Base-by-base conservation (phyloP, 1,140 invertebrate genomes). In the Mizuhopecten yessoensis region DNA sequence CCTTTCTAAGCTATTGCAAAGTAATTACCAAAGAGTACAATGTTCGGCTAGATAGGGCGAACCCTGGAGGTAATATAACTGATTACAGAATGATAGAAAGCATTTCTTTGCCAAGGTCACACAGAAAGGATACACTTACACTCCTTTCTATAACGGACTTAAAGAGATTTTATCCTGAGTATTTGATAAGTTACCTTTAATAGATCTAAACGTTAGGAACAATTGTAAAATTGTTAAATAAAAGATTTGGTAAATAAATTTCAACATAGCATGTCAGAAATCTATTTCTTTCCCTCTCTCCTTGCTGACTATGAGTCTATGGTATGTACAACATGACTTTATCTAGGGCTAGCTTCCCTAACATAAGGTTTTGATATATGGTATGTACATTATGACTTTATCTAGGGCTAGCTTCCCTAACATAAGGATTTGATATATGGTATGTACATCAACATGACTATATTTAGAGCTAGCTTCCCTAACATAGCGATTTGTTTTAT, bases 391-490 rank as follows among this genome's bases (percentile, higher is more conserved):
- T 5, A 13, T 7, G 5, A 39, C 36, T 39, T 39, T 7, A 49
- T 2, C 45, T 20, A 49, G 45, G 45, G 45, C 45, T 17, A 1
- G 45, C 45, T 20, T 49, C 45, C 1, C 20, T 49, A 49, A 49
- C 11, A 49, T 49, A 90, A 39, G 13, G 36, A 39, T 39, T 5
- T 39, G 36, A 39, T 5, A 39, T n/a, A n/a, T n/a, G n/a, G 5
- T 39, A 39, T 39, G 36, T 39, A 39, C 13, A 87, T 88, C 29
- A 89, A 89, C 45, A 91, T 34, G 2, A 39, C 36, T 39, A 7
- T 7, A 49, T 2, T 20, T 20, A 49, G 45, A 20, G 45, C 45
- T 17, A 1, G 45, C 45, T 20, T 49, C 45, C 1, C 20, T 49
- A 49, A 49, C 11, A 49, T 49, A 90, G 13, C 5, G 36, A 39